Conservation (phyloP, 2,797 vertebrate species). For the Poeciliopsis turneri region DNA sequence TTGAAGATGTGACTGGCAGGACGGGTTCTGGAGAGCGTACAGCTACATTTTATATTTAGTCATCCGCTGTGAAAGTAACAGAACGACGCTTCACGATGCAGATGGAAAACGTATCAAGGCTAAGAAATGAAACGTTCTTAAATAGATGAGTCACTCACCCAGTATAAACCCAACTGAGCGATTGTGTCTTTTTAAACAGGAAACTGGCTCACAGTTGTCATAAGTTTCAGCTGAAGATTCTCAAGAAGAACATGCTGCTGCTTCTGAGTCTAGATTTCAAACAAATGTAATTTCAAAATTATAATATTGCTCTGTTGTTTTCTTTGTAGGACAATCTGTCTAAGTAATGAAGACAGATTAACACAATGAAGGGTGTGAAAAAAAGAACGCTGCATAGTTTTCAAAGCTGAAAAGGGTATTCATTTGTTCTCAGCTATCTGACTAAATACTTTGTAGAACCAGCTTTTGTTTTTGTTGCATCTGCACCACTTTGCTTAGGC, state of each 20-base stretch:
- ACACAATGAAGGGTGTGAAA: not conserved
- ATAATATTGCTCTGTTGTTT: not conserved
- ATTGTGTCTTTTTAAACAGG: not conserved
- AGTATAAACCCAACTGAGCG: constrained; percentile 5
- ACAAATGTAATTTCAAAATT: not conserved
- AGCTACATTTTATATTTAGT: constrained; percentile 10
- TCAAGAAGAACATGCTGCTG: not conserved
- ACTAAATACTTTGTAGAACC: not conserved
- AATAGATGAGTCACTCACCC: constrained; percentile 2
- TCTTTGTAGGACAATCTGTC: not conserved
- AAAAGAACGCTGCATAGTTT: not conserved
- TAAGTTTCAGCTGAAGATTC: not conserved
- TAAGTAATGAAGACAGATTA: not conserved
- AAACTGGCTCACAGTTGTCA: not conserved
- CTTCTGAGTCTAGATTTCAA: not conserved
- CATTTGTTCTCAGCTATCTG: not conserved
- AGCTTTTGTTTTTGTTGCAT: not conserved
- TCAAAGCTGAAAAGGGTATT: not conserved
- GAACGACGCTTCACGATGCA: not conserved
- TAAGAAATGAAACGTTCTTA: not conserved
- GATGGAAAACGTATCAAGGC: not conserved
- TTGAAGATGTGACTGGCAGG: constrained; percentile 10
- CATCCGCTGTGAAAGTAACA: constrained; percentile 4
- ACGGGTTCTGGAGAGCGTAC: constrained; percentile 2
- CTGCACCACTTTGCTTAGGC: not conserved